These are phyloP conservation scores for Hepsetus odoe DNA, from an alignment of 2,113 vertebrate genomes.

Conservation along the genomic window DNA sequence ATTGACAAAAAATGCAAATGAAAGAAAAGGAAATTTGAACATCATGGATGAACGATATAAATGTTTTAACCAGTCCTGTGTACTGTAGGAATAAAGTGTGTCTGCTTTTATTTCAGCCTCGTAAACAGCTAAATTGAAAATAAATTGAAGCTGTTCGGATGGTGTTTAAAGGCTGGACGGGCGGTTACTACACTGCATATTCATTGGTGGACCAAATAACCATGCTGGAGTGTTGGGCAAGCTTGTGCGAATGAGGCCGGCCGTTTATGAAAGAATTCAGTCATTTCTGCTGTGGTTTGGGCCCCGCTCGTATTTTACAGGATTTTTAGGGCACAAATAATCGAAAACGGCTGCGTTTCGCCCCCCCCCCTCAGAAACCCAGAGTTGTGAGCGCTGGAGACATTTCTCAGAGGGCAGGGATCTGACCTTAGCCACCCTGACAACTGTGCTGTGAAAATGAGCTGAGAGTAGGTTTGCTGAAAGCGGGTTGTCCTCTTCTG, in stretches of 20 bases:
- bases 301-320: conserved; percentile 72
- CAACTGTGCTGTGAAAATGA: conserved; percentile 7
- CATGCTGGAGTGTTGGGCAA: conserved; percentile 61
- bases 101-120: conserved; percentile 32
- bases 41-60: not conserved
- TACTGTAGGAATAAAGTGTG: conserved; percentile 4
- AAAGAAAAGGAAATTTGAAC: conserved; percentile 11
- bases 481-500: conserved; percentile 5
- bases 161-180: conserved; percentile 56
- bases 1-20: conserved; percentile 21
- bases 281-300: conserved; percentile 78
- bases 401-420: conserved; percentile 24
- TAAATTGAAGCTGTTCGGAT: conserved; percentile 48
- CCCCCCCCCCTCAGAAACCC: conserved; percentile 29
- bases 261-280: conserved; percentile 76
- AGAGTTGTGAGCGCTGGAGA: conserved; percentile 22
- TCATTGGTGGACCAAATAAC: conserved; percentile 56
- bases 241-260: conserved; percentile 62
- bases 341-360: conserved; percentile 71
- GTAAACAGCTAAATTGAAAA: conserved; percentile 49
- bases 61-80: conserved; percentile 10
- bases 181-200: conserved; percentile 56
- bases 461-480: conserved; percentile 28
- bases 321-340: conserved; percentile 78
- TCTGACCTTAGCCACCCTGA: conserved; percentile 30